A percentile compares a stretch with the other conserved stretches of the same genome.
Evolutionary conservation across 1,140 invertebrate genomes (phyloP).

Genomic region (Anastrepha obliqua): DNA sequence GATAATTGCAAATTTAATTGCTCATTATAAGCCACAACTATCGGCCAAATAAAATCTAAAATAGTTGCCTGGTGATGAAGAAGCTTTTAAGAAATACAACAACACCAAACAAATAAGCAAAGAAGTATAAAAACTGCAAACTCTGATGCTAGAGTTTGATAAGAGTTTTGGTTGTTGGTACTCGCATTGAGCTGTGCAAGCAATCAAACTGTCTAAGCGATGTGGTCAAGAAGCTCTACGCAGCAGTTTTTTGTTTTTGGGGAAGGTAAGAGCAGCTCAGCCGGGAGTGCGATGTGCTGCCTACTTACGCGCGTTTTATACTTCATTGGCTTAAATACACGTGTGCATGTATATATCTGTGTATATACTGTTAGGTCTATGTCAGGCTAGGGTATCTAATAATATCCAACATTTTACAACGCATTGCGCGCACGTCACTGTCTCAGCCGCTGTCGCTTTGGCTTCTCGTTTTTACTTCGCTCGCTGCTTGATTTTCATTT

Average conservation of each 20-base stretch:
- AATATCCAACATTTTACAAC: background rate
- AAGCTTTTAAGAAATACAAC: background rate
- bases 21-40: slow-evolving; percentile 38
- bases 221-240: background rate
- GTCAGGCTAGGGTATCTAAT: background rate
- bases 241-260: background rate
- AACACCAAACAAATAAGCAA: background rate
- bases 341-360: background rate
- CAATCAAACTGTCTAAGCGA: background rate
- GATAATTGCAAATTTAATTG: slow-evolving; percentile 47
- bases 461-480: background rate
- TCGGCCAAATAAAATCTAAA: slow-evolving; percentile 44
- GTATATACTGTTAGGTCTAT: background rate
- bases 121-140: background rate
- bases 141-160: background rate
- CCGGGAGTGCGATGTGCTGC: no score
- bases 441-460: background rate
- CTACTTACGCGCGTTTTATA: no score
- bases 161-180: slow-evolving; percentile 10
- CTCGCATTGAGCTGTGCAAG: background rate
- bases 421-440: background rate
- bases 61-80: background rate
- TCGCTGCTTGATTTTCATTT: background rate
- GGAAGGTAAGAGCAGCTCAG: background rate
- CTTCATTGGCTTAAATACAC: no score